Percentiles rank a stretch among this genome's conserved stretches.
Evolutionary conservation across 2,888 invertebrate species (phyloP).

Genomic region (Hylaea fasciaria): DNA sequence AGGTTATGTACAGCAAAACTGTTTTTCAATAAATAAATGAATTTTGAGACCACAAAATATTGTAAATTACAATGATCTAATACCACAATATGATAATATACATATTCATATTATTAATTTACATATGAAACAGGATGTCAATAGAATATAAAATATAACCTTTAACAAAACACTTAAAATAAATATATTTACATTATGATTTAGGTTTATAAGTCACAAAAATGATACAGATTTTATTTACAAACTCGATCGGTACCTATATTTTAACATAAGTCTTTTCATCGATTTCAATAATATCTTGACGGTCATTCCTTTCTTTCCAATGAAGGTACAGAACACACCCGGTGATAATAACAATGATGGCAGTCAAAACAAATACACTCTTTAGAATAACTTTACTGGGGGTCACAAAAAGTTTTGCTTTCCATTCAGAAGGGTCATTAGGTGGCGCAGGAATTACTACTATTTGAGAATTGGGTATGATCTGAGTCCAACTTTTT

Average conservation of each 20-base stretch:
- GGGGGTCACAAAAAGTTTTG: slow-evolving; percentile 97
- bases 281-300: slow-evolving; percentile 80
- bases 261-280: slow-evolving; percentile 77
- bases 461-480: slow-evolving; percentile 99
- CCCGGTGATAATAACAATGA: slow-evolving; percentile 93
- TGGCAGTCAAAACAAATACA: slow-evolving; percentile 93
- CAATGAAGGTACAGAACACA: slow-evolving; percentile 95
- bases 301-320: slow-evolving; percentile 89
- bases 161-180: background rate
- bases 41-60: no score
- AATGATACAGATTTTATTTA: no score
- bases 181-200: background rate
- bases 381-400: slow-evolving; percentile 97
- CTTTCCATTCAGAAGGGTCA: slow-evolving; percentile 93
- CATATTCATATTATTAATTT: no score
- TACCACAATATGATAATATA: no score
- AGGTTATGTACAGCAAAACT: slow-evolving; percentile 3
- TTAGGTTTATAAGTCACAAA: no score
- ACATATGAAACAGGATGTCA: no score
- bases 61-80: no score
- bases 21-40: background rate
- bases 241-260: slow-evolving; percentile 40
- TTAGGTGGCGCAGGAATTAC: slow-evolving; percentile 94
- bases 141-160: no score
- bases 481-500: slow-evolving; percentile 94